phyloP scores from a whole-genome alignment of 2,888 invertebrate species.

The Sepioteuthis lessoniana region DNA sequence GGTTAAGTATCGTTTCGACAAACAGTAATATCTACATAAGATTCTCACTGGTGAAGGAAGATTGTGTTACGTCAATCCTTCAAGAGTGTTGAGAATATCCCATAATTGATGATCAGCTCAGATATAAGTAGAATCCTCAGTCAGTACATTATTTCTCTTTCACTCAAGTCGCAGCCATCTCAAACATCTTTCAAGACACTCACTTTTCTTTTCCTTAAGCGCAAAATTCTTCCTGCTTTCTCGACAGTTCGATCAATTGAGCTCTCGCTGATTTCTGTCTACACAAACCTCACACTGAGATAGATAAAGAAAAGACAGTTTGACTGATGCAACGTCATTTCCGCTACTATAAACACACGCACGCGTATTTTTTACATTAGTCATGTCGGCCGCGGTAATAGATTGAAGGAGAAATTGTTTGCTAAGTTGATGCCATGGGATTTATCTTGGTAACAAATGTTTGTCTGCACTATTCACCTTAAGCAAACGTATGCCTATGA shows the following conservation, averaged over 20 bases:
- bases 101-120: no score
- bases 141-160: no score
- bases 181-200: background rate
- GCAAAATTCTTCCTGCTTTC: background rate
- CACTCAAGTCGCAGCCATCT: no score
- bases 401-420: constrained; percentile 21
- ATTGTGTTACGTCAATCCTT: no score
- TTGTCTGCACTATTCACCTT: background rate
- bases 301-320: background rate
- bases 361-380: background rate
- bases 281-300: background rate
- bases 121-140: no score
- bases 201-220: background rate
- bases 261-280: background rate
- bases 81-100: no score
- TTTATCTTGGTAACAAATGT: background rate
- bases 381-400: background rate
- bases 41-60: no score
- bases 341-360: background rate
- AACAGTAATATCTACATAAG: no score
- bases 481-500: background rate
- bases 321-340: background rate
- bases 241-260: background rate
- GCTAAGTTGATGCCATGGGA: background rate
- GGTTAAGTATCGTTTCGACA: no score